A percentile compares a stretch with the other conserved stretches of the same genome.
Conservation (phyloP, 2,113 vertebrate genomes). For the Leptobrachium ailaonicum region DNA sequence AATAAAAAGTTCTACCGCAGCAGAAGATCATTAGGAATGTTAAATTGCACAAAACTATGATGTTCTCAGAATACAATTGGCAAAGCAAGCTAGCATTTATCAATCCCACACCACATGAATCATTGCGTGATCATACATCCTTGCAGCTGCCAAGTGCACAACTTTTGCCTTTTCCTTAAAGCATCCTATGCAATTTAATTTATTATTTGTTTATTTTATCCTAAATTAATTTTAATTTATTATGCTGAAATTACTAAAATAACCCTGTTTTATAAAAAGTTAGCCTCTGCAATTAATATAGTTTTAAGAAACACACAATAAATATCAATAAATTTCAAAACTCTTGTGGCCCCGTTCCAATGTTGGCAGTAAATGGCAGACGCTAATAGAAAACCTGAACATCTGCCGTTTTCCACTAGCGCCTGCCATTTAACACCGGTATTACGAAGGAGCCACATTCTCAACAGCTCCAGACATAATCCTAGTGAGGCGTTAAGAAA, state of each 20-base stretch:
- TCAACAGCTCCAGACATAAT: too few relatives aligned
- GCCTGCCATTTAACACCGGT: too few relatives aligned
- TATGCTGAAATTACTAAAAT: neutral
- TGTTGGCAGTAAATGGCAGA: too few relatives aligned
- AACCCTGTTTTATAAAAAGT: neutral
- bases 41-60: conserved; percentile 38
- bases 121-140: conserved; percentile 10
- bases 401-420: too few relatives aligned
- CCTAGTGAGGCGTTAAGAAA: too few relatives aligned
- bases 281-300: neutral
- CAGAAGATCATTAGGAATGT: conserved; percentile 45
- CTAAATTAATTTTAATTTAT: too few relatives aligned
- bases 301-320: neutral
- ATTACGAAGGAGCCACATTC: too few relatives aligned
- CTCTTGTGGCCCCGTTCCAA: too few relatives aligned
- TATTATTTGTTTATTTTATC: neutral
- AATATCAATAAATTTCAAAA: too few relatives aligned
- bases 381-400: too few relatives aligned
- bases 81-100: conserved; percentile 24
- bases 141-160: conserved; percentile 14
- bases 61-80: conserved; percentile 38
- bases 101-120: conserved; percentile 19
- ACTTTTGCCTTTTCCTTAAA: neutral
- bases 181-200: neutral
- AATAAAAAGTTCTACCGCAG: conserved; percentile 37